Percentiles rank a stretch among this genome's conserved stretches.
Conservation (phyloP, 2,113 vertebrate genomes). For the Triplophysa siluroides region DNA sequence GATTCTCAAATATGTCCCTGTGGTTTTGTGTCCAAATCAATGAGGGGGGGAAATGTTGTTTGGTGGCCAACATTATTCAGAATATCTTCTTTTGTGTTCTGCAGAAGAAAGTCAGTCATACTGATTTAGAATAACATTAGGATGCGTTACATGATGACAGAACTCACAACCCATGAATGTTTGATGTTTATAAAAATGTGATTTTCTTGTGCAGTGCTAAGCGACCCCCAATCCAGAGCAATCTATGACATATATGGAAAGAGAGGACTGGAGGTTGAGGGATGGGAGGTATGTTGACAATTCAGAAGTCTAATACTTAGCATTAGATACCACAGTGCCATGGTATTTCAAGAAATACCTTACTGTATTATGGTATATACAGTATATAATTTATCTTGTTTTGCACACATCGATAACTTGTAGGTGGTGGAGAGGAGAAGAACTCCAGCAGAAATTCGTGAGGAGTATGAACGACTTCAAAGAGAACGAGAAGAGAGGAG, state of each 20-base stretch:
- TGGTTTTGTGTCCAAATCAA: no score
- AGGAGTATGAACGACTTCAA: constrained; percentile 95
- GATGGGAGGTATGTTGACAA: constrained; percentile 91
- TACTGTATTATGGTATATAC: not conserved
- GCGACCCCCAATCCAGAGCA: constrained; percentile 93
- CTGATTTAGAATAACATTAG: no score
- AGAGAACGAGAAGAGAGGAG: constrained; percentile 90
- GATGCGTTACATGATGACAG: no score
- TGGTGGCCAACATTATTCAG: no score
- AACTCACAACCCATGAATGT: not conserved
- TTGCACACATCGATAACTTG: constrained; percentile 9
- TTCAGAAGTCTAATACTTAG: constrained; percentile 8
- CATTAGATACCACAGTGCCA: not conserved
- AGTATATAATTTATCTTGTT: not conserved
- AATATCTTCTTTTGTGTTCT: no score
- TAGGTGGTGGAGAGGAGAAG: constrained; percentile 94
- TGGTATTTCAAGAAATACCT: not conserved
- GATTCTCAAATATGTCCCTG: not conserved
- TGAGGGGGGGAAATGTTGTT: no score
- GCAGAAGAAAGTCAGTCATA: no score
- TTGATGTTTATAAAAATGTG: not conserved
- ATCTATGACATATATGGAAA: constrained; percentile 99
- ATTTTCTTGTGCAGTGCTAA: constrained; percentile 81
- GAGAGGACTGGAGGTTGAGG: constrained; percentile 95
- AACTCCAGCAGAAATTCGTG: constrained; percentile 92